Percentiles rank a stretch among this genome's conserved stretches.
These are phyloP conservation scores for Mareca strepera DNA, from an alignment of 2,797 vertebrate genomes.

Conservation along the genomic window DNA sequence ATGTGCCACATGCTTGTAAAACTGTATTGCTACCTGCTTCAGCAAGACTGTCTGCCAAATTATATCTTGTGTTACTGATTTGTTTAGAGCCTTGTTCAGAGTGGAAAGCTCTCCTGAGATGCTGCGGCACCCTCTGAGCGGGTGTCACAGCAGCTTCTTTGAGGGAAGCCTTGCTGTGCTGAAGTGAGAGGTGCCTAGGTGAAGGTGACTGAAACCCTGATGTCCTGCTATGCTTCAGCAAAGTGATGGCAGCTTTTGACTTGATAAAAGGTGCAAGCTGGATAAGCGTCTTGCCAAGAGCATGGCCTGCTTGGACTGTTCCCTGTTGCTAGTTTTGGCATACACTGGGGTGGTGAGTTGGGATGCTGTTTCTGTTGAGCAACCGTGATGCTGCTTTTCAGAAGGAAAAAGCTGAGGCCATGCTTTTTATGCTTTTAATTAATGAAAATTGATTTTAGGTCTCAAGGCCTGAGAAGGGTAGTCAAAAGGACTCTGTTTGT, in stretches of 20 bases:
- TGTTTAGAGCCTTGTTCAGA: neutral
- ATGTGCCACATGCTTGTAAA: neutral
- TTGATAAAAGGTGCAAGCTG: neutral
- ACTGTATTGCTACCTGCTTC: neutral
- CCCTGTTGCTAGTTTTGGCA: neutral
- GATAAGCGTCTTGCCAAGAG: neutral
- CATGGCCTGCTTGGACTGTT: neutral
- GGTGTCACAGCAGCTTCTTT: neutral
- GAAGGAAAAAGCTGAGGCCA: neutral
- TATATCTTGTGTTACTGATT: neutral
- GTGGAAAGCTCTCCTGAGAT: neutral
- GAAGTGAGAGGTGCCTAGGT: neutral
- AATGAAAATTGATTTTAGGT: neutral
- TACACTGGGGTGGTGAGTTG: accelerated
- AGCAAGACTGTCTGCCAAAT: neutral
- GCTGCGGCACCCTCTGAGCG: neutral
- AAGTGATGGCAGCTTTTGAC: neutral
- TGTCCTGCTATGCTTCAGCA: neutral
- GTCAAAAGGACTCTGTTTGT: neutral
- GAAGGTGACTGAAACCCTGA: neutral
- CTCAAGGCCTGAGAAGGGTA: neutral
- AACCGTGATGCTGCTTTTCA: neutral
- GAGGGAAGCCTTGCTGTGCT: neutral
- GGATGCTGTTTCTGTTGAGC: neutral
- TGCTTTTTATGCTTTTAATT: neutral